Base-by-base conservation (phyloP, 1,140 invertebrate species). In the Chrysomallon squamiferum region DNA sequence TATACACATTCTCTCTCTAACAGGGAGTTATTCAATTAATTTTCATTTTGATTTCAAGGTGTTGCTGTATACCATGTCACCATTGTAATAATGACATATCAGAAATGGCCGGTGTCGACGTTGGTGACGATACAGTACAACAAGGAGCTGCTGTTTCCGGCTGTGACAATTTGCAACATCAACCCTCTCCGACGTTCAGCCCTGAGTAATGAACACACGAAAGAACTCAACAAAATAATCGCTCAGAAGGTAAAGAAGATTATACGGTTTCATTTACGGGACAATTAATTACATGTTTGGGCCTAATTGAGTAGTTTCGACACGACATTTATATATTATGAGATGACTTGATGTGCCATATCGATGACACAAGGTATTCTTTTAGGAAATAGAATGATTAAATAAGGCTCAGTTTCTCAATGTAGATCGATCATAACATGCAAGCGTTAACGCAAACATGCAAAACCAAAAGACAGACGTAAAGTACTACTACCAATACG, bases 121-220 rank as follows among this genome's bases (percentile, higher is more conserved):
- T 1, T 59, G 35, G 33, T 59, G 2, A 41, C 33, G 15, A 38
- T 59, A n/a, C 13, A 59, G 38, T 38, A 59, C 35, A 59, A 59
- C 38, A 43, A 38, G 3, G 38, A 45, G 25, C 58, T 59, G 20
- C 32, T 25, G 6, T 59, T 59, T 18, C 58, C 58, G 3, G 58
- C 58, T 0, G 35, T 59, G 4, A 59, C 58, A 3, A 38, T 59
- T 27, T 59, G 58, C 35, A 59, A 59, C 29, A 38, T 59, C 22
- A 59, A 59, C 22, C 58, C 58, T 11, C 30, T 33, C 32, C 32
- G 18, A 4, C 0, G 35, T n/a, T 59, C 57, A 35, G 32, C 32
- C 4, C 32, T 59, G 13, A 29, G 54, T 4, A 33, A 38, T n/a
- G 57, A 59, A 30, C 13, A 56, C 22, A 6, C 5, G 13, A 29